Percentiles rank a stretch among this genome's conserved stretches.
These are phyloP conservation scores for zebrafish (Danio rerio) DNA, from an alignment of 2,113 vertebrate genomes.

Conservation along the genomic window DNA sequence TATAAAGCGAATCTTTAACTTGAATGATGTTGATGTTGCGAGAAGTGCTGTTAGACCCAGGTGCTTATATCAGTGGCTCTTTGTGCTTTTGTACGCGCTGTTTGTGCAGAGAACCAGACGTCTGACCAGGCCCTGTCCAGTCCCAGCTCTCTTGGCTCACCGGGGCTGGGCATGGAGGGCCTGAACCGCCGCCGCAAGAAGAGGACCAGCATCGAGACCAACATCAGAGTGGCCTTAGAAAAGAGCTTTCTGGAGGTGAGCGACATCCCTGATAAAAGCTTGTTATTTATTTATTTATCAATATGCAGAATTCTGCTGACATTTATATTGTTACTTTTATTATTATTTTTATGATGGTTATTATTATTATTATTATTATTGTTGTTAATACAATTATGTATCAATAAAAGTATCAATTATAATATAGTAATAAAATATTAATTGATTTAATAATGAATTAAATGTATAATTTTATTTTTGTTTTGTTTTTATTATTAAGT, in stretches of 20 bases:
- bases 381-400: too few relatives aligned
- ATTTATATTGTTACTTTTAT: too few relatives aligned
- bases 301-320: too few relatives aligned
- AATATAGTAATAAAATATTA: too few relatives aligned
- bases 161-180: conserved; percentile 91
- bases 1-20: background rate
- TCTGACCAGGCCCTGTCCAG: conserved; percentile 94
- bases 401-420: too few relatives aligned
- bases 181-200: conserved; percentile 99
- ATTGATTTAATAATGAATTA: background rate
- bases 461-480: too few relatives aligned
- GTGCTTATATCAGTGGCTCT: conserved; percentile 78
- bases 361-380: too few relatives aligned
- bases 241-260: conserved; percentile 99
- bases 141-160: conserved; percentile 93
- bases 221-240: conserved; percentile 99
- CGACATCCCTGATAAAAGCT: conserved; percentile 47
- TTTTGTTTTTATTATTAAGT: background rate
- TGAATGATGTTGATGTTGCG: background rate
- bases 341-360: too few relatives aligned
- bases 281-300: too few relatives aligned
- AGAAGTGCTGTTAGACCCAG: conserved; percentile 62
- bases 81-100: conserved; percentile 67
- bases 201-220: conserved; percentile 99
- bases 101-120: conserved; percentile 93